Evolutionary conservation across 2,113 vertebrate species (phyloP).

Genomic region (Triplophysa dalaica): DNA sequence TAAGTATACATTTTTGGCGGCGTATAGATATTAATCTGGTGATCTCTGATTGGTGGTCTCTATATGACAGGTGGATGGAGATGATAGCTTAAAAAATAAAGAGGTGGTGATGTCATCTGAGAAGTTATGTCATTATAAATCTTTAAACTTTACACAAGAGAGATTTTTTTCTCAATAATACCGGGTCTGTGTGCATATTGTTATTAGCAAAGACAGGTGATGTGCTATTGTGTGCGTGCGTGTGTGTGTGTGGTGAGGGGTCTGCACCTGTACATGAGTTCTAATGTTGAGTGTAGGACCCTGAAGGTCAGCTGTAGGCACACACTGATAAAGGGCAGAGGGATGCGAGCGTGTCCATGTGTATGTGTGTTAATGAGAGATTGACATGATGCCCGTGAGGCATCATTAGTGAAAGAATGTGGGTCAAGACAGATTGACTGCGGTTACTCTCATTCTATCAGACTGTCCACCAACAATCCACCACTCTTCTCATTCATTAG

Average conservation of each 20-base stretch:
- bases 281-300: conserved; percentile 66
- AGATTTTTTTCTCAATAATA: background rate
- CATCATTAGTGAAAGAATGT: conserved; percentile 78
- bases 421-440: conserved; percentile 68
- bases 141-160: too few relatives aligned
- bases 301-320: conserved; percentile 63
- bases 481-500: conserved; percentile 19
- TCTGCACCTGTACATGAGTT: conserved; percentile 80
- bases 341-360: conserved; percentile 38
- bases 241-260: conserved; percentile 64
- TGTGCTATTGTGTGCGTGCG: background rate
- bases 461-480: conserved; percentile 52
- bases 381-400: conserved; percentile 70
- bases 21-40: too few relatives aligned
- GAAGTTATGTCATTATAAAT: background rate
- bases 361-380: conserved; percentile 70
- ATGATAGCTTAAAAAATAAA: too few relatives aligned
- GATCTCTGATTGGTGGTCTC: too few relatives aligned
- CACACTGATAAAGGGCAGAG: conserved; percentile 42
- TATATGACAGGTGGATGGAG: too few relatives aligned
- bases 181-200: too few relatives aligned
- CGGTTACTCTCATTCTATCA: conserved; percentile 54
- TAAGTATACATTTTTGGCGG: too few relatives aligned
- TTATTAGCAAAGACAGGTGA: too few relatives aligned
- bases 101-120: background rate